Evolutionary conservation across 2,113 vertebrate genomes (phyloP), one percentile per base, ranked within the genome.

Genomic region (Mirza zaza): DNA sequence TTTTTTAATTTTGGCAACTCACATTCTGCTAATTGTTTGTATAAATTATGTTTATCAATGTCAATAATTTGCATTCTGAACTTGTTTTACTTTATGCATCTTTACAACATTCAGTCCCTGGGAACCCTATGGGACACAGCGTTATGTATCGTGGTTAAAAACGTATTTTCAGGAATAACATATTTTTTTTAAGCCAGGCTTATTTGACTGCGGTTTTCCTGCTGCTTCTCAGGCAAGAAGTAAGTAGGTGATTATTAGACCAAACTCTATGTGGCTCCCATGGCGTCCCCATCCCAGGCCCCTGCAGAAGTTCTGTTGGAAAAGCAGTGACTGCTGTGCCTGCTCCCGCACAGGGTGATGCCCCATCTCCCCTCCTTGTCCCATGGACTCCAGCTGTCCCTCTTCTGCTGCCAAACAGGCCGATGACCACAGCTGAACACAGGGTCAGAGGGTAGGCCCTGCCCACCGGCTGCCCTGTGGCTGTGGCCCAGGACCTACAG

Each of bases 11-110:
- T 70, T 76, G 29, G 10, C 59, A 95, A 65, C 11, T 83, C 21
- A 34, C 36, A 87, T 71, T 80, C 92, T 89, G 42, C 67, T 91
- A 85, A 96, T 88, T 93, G 39, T 65, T 86, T 93, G n/a, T 91
- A 94, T 95, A 94, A 92, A 95, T 95, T 87, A 90, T 61, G 23
- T 50, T 94, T 90, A 86, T 92, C 29, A 32, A n/a, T 63, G 34
- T 91, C 94, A 89, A 86, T 86, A 50, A 87, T 87, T 48, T 91
- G 21, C 75, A 89, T 83, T 36, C 67, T 88, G n/a, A 95, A 92
- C 10, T n/a, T 83, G 59, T 83, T 97, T 84, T 97, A 70, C 17
- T 83, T 75, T 50, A 65, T 86, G 25, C 20, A 39, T 79, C 50
- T 94, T 97, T 57, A 90, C 32, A 39, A 57, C 34, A 42, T 70